Percentiles rank a stretch among this genome's conserved stretches.
These are phyloP conservation scores for Phymorhynchus buccinoides DNA, from an alignment of 1,140 invertebrate species.

Conservation along the genomic window DNA sequence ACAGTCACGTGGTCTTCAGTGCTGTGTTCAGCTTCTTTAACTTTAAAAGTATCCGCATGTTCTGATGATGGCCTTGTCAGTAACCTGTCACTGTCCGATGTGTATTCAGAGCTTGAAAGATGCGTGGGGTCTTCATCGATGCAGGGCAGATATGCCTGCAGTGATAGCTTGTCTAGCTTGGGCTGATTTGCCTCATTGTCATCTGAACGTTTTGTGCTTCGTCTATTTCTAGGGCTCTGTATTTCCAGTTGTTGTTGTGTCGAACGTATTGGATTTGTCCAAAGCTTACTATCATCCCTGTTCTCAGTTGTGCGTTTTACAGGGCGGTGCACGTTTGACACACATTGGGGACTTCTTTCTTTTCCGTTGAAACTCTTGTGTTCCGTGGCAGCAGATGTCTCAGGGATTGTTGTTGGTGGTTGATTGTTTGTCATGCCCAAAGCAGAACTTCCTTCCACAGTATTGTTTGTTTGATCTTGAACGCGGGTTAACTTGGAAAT, in stretches of 20 bases:
- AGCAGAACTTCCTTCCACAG: neutral
- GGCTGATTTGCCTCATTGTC: neutral
- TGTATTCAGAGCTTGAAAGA: neutral
- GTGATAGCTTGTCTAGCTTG: no score
- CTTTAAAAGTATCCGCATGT: no score
- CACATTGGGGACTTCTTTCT: neutral
- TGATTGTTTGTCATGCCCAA: neutral
- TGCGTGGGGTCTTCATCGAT: neutral
- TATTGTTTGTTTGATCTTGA: neutral
- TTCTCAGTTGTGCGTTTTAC: neutral
- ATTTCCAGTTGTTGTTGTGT: neutral
- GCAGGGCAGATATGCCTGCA: neutral
- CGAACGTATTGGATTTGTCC: neutral
- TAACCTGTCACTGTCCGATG: neutral
- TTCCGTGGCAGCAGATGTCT: neutral
- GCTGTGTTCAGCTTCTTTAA: no score
- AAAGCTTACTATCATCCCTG: neutral
- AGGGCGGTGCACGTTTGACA: neutral
- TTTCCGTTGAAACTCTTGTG: neutral
- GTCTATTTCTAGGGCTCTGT: neutral
- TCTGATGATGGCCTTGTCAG: no score
- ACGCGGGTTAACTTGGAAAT: neutral
- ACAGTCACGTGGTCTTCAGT: no score
- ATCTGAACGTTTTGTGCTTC: neutral
- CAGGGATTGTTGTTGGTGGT: neutral